phyloP scores from a whole-genome alignment of 2,888 invertebrate genomes.

The Temnothorax rugatulus region DNA sequence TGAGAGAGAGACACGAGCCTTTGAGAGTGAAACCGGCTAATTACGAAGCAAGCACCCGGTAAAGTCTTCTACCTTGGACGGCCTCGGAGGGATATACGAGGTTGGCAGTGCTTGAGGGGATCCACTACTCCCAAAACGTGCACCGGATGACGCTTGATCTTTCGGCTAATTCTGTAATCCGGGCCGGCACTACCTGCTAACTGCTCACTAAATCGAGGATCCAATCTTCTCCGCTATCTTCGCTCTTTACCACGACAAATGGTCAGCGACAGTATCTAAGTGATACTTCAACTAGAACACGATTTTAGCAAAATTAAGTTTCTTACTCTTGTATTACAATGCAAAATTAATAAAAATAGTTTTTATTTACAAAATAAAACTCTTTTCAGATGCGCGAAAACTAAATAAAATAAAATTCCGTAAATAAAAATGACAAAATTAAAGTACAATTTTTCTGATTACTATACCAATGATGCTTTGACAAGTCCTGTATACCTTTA shows the following conservation, averaged over 20 bases:
- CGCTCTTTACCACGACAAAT: constrained; percentile 56
- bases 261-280: constrained; percentile 49
- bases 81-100: constrained; percentile 77
- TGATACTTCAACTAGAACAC: constrained; percentile 16
- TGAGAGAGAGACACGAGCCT: constrained; percentile 67
- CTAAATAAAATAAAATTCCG: not conserved
- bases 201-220: constrained; percentile 84
- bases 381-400: not conserved
- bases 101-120: constrained; percentile 76
- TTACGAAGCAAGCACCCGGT: constrained; percentile 79
- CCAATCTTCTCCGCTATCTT: constrained; percentile 80
- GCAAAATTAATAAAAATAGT: not conserved
- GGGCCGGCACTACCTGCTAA: constrained; percentile 82
- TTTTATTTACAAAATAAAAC: not conserved
- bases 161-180: constrained; percentile 84
- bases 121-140: constrained; percentile 75
- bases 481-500: not conserved
- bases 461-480: not conserved
- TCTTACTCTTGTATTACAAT: not conserved
- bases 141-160: constrained; percentile 74
- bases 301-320: constrained; percentile 16
- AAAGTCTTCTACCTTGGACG: constrained; percentile 79
- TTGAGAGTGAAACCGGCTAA: constrained; percentile 78
- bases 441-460: not conserved
- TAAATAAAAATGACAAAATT: not conserved